Percentiles rank a stretch among this genome's conserved stretches.
Conservation (phyloP, 2,888 invertebrate species). For the Megastigmus dorsalis region DNA sequence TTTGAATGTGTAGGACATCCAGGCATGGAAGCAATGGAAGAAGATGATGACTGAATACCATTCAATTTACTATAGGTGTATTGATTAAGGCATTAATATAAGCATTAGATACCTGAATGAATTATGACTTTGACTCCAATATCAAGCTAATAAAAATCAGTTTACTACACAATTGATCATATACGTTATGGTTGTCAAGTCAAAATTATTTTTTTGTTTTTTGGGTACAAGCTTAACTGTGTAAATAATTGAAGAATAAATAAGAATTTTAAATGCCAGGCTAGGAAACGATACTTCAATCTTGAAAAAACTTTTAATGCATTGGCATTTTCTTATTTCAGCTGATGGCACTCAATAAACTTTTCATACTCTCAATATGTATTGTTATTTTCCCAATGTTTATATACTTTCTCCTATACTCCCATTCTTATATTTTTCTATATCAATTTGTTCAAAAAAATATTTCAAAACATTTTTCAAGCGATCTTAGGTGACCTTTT, state of each 20-base stretch:
- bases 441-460: too few relatives aligned
- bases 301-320: conserved; percentile 55
- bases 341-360: conserved; percentile 59
- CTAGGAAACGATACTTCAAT: conserved; percentile 58
- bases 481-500: too few relatives aligned
- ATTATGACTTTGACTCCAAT: conserved; percentile 38
- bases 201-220: conserved; percentile 45
- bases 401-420: too few relatives aligned
- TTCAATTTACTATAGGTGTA: conserved; percentile 47
- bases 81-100: conserved; percentile 45
- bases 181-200: conserved; percentile 21
- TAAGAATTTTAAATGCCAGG: conserved; percentile 38
- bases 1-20: conserved; percentile 62
- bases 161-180: conserved; percentile 64
- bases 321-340: conserved; percentile 61
- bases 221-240: conserved; percentile 14
- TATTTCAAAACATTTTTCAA: too few relatives aligned
- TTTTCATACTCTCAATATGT: too few relatives aligned
- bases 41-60: conserved; percentile 68
- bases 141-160: conserved; percentile 67
- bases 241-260: conserved; percentile 52
- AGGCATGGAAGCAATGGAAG: conserved; percentile 67
- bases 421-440: too few relatives aligned
- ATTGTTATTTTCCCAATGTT: too few relatives aligned
- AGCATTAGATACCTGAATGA: conserved; percentile 30